Conservation (phyloP, 2,888 invertebrate species). For the Molanna angustata region DNA sequence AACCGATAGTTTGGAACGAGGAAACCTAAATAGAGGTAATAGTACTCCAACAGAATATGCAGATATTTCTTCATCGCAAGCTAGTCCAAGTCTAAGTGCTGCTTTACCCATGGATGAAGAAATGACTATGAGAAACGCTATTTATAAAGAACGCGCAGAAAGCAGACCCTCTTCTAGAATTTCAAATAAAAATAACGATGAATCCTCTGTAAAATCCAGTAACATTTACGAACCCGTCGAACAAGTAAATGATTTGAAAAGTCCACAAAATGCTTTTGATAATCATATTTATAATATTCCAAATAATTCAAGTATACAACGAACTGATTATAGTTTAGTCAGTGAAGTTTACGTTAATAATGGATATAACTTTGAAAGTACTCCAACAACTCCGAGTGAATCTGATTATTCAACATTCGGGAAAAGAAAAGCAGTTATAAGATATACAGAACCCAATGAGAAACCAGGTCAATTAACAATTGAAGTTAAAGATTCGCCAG, state of each 20-base stretch:
- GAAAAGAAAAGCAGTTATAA: slow-evolving; percentile 56
- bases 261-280: slow-evolving; percentile 23
- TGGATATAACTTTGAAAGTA: slow-evolving; percentile 63
- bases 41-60: slow-evolving; percentile 61
- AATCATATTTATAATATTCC: slow-evolving; percentile 39
- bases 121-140: slow-evolving; percentile 73
- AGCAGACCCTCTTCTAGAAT: slow-evolving; percentile 52
- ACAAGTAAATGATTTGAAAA: slow-evolving; percentile 23
- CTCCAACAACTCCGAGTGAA: slow-evolving; percentile 57
- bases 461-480: slow-evolving; percentile 81
- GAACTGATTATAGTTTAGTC: slow-evolving; percentile 62
- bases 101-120: slow-evolving; percentile 79
- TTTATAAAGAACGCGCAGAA: slow-evolving; percentile 63
- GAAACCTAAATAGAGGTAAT: slow-evolving; percentile 51
- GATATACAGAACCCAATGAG: slow-evolving; percentile 55
- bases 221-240: slow-evolving; percentile 48
- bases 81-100: slow-evolving; percentile 70
- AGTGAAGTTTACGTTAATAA: slow-evolving; percentile 79
- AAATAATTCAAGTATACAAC: slow-evolving; percentile 43
- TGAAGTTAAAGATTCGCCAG: slow-evolving; percentile 78
- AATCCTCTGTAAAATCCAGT: slow-evolving; percentile 38
- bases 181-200: slow-evolving; percentile 22
- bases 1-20: slow-evolving; percentile 70
- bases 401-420: slow-evolving; percentile 57
- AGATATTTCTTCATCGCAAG: slow-evolving; percentile 65